Conservation (phyloP, 1,140 invertebrate genomes). For the Drosophila azteca region DNA sequence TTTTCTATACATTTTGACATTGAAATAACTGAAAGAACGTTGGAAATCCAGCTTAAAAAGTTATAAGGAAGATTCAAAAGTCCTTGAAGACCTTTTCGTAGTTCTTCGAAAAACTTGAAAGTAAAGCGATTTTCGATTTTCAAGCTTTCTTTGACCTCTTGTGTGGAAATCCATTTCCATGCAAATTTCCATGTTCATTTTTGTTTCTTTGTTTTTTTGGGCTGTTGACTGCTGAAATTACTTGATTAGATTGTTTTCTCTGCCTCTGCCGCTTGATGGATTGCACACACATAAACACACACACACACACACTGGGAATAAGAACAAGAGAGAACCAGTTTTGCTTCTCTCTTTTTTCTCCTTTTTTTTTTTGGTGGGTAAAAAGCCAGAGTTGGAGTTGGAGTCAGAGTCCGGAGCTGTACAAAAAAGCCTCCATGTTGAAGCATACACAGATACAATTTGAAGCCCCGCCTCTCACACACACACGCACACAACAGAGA, state of each 20-base stretch:
- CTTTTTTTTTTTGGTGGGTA: conserved; percentile 32
- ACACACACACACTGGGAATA: conserved; percentile 34
- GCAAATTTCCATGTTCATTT: conserved; percentile 18
- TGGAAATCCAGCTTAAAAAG: no score
- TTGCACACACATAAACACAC: conserved; percentile 9
- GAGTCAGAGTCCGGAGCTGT: conserved; percentile 30
- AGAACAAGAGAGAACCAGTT: conserved; percentile 75
- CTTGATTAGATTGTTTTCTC: conserved; percentile 72
- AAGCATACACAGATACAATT: conserved; percentile 55
- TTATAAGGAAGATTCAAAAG: no score
- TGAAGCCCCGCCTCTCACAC: conserved; percentile 11
- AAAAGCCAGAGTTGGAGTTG: conserved; percentile 8
- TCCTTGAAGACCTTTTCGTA: no score
- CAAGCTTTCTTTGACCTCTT: conserved; percentile 21
- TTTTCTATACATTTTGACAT: no score
- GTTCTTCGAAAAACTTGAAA: no score
- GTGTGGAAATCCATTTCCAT: conserved; percentile 6
- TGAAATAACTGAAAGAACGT: no score
- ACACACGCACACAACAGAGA: conserved; percentile 15
- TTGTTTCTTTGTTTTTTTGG: conserved; percentile 31
- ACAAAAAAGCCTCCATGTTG: conserved; percentile 70
- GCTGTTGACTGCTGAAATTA: conserved; percentile 62
- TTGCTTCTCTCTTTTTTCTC: conserved; percentile 3
- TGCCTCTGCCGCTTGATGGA: conserved; percentile 26
- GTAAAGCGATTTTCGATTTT: conserved; percentile 14